These are phyloP conservation scores for Peromyscus aztecus DNA, from an alignment of 2,797 vertebrate species.

Conservation along the genomic window DNA sequence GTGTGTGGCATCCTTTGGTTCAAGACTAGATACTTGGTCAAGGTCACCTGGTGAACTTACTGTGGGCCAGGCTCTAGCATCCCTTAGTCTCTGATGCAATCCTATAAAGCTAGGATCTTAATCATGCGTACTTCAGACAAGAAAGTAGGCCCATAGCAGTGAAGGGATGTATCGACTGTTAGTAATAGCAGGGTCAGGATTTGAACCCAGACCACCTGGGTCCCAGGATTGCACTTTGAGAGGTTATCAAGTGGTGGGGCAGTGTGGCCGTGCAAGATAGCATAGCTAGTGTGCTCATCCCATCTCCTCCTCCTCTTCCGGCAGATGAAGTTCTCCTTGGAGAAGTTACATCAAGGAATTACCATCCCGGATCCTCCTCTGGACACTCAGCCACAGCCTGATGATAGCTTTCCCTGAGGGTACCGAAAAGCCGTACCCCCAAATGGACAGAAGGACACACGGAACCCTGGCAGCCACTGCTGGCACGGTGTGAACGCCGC, in stretches of 20 bases:
- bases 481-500: slow-evolving; percentile 76
- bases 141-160: not conserved
- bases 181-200: not conserved
- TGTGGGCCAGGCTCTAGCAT: not conserved
- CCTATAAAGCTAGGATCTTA: not conserved
- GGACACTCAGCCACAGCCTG: slow-evolving; percentile 71
- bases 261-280: not conserved
- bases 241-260: not conserved
- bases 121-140: not conserved
- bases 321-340: slow-evolving; percentile 95
- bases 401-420: slow-evolving; percentile 78
- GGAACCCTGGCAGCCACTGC: slow-evolving; percentile 78
- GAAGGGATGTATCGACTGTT: not conserved
- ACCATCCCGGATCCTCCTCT: slow-evolving; percentile 87
- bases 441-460: slow-evolving; percentile 64
- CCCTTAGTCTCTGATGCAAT: not conserved
- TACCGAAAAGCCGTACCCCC: not conserved
- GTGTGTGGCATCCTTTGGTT: not conserved
- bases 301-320: not conserved
- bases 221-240: not conserved
- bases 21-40: not conserved
- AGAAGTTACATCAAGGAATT: slow-evolving; percentile 94
- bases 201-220: not conserved
- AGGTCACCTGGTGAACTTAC: rapidly evolving
- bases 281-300: rapidly evolving